Evolutionary conservation across 2,888 invertebrate genomes (phyloP).

Genomic region (Plemyria rubiginata): DNA sequence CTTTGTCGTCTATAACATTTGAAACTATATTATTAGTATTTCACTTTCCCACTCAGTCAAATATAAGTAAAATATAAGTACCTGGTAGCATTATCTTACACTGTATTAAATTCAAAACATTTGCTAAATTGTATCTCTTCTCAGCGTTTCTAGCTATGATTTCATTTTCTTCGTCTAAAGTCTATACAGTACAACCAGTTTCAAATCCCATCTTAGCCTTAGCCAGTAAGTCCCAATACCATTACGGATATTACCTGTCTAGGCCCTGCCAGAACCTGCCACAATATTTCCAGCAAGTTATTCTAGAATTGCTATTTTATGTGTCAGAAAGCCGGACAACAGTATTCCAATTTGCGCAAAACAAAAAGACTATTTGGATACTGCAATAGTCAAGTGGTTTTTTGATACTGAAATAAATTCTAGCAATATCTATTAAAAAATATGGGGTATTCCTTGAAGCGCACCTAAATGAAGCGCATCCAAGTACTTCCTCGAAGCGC

Average conservation of each 20-base stretch:
- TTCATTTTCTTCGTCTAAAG: constrained; percentile 23
- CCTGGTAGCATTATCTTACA: not conserved
- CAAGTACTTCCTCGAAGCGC: too few species aligned
- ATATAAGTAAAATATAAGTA: not conserved
- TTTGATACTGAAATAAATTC: too few species aligned
- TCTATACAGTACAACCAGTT: constrained; percentile 31
- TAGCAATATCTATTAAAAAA: too few species aligned
- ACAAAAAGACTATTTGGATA: too few species aligned
- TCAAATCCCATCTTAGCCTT: constrained; percentile 30
- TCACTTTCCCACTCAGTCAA: not conserved
- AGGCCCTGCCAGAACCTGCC: constrained; percentile 57
- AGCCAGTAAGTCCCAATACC: constrained; percentile 27
- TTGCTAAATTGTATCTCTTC: constrained; percentile 14
- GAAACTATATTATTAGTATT: not conserved
- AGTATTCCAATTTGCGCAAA: not conserved
- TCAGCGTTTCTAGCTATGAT: constrained; percentile 14
- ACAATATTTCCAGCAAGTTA: constrained; percentile 60
- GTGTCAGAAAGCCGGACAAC: constrained; percentile 18
- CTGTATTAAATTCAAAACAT: constrained; percentile 10
- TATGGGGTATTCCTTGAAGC: too few species aligned
- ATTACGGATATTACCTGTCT: constrained; percentile 36
- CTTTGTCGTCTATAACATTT: not conserved
- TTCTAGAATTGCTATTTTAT: constrained; percentile 3
- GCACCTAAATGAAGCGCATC: too few species aligned
- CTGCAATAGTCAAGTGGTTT: too few species aligned